Evolutionary conservation across 2,113 vertebrate species (phyloP).

Genomic region (Brachyistius frenatus): DNA sequence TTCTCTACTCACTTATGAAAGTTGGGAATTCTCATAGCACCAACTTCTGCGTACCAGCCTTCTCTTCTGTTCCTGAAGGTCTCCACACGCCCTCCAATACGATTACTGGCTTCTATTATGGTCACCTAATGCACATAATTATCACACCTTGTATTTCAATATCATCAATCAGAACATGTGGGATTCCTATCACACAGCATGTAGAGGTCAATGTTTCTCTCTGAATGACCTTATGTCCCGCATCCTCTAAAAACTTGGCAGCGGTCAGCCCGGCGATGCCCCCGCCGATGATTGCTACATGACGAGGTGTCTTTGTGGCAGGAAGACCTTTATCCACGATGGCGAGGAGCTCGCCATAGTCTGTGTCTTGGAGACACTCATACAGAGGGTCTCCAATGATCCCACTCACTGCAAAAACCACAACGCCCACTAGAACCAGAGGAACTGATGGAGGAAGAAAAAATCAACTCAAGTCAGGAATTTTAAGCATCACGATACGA

Average conservation of each 20-base stretch:
- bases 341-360: constrained; percentile 85
- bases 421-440: constrained; percentile 65
- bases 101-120: constrained; percentile 85
- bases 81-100: constrained; percentile 86
- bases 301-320: constrained; percentile 71
- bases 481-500: background rate
- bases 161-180: background rate
- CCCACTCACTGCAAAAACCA: constrained; percentile 63
- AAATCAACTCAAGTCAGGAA: background rate
- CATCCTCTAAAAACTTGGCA: constrained; percentile 86
- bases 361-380: constrained; percentile 85
- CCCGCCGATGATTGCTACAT: constrained; percentile 84
- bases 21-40: constrained; percentile 89
- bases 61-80: constrained; percentile 85
- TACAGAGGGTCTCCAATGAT: constrained; percentile 76
- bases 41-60: constrained; percentile 88
- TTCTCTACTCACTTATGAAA: constrained; percentile 84
- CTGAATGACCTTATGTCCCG: constrained; percentile 84
- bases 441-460: constrained; percentile 61
- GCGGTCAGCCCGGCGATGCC: constrained; percentile 88
- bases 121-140: constrained; percentile 81
- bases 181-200: too few species aligned
- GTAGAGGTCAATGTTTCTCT: background rate
- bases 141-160: background rate
- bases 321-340: constrained; percentile 84